Conservation (phyloP, 2,888 invertebrate genomes). For the Mythimna impura region DNA sequence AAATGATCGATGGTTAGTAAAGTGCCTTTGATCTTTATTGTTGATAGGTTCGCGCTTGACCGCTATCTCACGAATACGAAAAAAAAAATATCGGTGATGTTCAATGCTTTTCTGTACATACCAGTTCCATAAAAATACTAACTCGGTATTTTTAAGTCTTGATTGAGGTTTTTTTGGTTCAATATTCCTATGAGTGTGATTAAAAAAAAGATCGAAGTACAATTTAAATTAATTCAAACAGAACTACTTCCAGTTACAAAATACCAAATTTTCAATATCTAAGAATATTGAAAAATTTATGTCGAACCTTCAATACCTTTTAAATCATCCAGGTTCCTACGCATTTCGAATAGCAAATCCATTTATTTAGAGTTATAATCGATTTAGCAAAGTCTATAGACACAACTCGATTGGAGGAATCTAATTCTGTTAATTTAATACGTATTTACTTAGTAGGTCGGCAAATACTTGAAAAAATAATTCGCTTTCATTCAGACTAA, state of each 20-base stretch:
- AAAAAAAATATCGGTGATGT: no score
- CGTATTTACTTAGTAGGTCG: slow-evolving; percentile 13
- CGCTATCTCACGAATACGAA: no score
- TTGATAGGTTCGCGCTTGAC: no score
- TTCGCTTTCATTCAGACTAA: not conserved
- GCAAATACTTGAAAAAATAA: slow-evolving; percentile 22
- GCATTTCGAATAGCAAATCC: slow-evolving; percentile 4
- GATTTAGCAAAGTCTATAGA: slow-evolving; percentile 31
- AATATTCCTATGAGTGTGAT: no score
- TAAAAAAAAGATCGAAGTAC: no score
- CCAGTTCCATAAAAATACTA: no score
- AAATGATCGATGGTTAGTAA: slow-evolving; percentile 26
- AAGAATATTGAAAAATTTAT: no score
- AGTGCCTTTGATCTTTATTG: not conserved
- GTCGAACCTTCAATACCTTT: not conserved
- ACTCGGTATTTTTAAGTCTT: no score
- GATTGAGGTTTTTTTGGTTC: no score
- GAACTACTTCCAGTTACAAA: no score
- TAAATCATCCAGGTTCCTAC: not conserved
- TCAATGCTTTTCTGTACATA: not conserved
- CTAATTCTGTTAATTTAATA: slow-evolving; percentile 24
- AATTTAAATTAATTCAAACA: no score
- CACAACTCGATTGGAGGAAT: slow-evolving; percentile 22
- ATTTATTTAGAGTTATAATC: slow-evolving; percentile 35
- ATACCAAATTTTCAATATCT: no score